Percentiles rank a stretch among this genome's conserved stretches.
Conservation (phyloP, 2,113 vertebrate species). For the Spizaetus ornatus region DNA sequence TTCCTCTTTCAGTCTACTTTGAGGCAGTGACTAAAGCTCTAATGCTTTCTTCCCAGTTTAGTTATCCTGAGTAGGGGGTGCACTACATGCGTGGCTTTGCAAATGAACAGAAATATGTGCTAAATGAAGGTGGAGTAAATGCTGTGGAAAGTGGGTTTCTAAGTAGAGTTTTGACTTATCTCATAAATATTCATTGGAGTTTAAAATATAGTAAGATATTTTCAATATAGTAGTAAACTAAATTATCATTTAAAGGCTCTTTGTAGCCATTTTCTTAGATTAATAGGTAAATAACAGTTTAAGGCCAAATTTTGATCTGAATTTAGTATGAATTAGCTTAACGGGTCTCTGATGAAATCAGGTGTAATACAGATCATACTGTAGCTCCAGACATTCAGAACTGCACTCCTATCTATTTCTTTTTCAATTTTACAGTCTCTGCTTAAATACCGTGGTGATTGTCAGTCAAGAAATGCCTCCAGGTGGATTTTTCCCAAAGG, state of each 20-base stretch:
- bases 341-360: not conserved
- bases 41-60: not conserved
- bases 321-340: not conserved
- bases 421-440: constrained; percentile 5
- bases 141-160: not conserved
- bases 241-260: not conserved
- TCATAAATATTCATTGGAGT: not conserved
- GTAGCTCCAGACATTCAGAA: not conserved
- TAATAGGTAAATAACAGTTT: not conserved
- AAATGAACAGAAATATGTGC: not conserved
- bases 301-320: not conserved
- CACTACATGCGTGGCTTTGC: not conserved
- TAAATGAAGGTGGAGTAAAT: not conserved
- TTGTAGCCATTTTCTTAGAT: not conserved
- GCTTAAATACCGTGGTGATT: not conserved
- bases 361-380: not conserved
- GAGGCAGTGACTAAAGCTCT: not conserved
- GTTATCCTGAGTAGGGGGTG: not conserved
- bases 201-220: not conserved
- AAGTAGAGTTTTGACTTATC: not conserved
- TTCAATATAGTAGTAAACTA: not conserved
- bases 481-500: not conserved
- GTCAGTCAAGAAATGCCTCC: constrained; percentile 9
- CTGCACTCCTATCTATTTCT: not conserved
- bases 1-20: not conserved